phyloP scores from a whole-genome alignment of 53 echinoderm and acorn worm species.

The Stichopus horrens region DNA sequence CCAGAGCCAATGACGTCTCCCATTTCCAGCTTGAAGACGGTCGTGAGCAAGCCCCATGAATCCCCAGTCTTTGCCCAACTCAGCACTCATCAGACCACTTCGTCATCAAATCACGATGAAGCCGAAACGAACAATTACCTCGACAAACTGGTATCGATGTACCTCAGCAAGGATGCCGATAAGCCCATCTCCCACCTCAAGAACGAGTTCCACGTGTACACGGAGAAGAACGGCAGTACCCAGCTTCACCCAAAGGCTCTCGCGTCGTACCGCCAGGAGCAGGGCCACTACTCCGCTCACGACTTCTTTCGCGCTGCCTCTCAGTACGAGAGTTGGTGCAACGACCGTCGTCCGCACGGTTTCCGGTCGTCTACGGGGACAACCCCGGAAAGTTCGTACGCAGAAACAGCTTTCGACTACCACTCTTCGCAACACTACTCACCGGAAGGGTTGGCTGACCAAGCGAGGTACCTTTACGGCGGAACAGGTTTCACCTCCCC shows the following conservation, averaged over 20 bases:
- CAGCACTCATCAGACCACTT: conserved; percentile 50
- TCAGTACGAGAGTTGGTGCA: conserved; percentile 37
- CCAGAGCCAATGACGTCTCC: conserved; percentile 12
- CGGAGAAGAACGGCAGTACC: conserved; percentile 54
- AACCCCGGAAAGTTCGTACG: neutral
- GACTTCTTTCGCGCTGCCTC: conserved; percentile 37
- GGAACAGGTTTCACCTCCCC: conserved; percentile 9
- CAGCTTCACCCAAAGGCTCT: conserved; percentile 25
- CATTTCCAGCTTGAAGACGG: conserved; percentile 1
- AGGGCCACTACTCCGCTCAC: conserved; percentile 38
- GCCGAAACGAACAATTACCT: conserved; percentile 81
- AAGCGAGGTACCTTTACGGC: conserved; percentile 37
- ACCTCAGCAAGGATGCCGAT: conserved; percentile 79
- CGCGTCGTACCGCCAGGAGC: conserved; percentile 26
- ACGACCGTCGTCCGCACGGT: conserved; percentile 41
- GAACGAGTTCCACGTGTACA: conserved; percentile 90
- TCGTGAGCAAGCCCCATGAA: conserved; percentile 18
- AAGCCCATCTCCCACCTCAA: conserved; percentile 85
- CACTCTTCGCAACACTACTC: conserved; percentile 29
- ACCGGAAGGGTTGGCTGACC: conserved; percentile 1
- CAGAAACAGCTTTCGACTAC: conserved; percentile 18
- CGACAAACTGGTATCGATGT: conserved; percentile 89
- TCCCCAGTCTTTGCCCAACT: conserved; percentile 62
- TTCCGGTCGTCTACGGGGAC: conserved; percentile 22
- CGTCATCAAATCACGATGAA: conserved; percentile 16